phyloP scores from a whole-genome alignment of 2,113 vertebrate genomes.

The Entomyzon cyanotis region DNA sequence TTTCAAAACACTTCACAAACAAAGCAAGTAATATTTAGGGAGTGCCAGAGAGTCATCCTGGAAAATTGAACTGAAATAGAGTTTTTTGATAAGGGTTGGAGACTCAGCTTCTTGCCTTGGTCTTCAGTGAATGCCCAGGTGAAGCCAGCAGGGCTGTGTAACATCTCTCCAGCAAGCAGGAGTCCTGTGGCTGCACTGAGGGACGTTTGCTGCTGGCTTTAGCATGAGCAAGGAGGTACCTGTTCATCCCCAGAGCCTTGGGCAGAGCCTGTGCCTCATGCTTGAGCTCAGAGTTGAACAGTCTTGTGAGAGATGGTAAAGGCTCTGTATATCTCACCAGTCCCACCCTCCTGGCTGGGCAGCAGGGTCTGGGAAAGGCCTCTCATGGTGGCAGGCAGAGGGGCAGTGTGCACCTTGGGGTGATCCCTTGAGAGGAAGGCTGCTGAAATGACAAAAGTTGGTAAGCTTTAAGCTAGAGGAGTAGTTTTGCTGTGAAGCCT shows the following conservation, averaged over 20 bases:
- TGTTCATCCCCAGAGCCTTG: not conserved
- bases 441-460: fast-evolving
- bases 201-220: not conserved
- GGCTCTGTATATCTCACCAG: fast-evolving
- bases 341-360: not conserved
- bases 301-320: fast-evolving
- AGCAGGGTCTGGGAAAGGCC: not conserved
- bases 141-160: fast-evolving
- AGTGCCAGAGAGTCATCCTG: not conserved
- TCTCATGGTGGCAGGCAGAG: not conserved
- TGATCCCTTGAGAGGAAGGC: not conserved
- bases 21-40: not conserved
- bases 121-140: fast-evolving
- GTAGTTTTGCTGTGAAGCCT: not conserved
- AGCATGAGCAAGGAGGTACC: not conserved
- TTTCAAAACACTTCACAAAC: not conserved
- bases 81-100: not conserved
- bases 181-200: not conserved
- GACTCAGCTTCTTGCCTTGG: not conserved
- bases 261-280: fast-evolving
- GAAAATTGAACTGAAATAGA: not conserved
- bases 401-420: fast-evolving
- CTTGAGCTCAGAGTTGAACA: fast-evolving
- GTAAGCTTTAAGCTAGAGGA: not conserved
- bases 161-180: not conserved